A percentile compares a stretch with the other conserved stretches of the same genome.
phyloP scores from a whole-genome alignment of 1,140 invertebrate genomes.

The Maconellicoccus hirsutus region DNA sequence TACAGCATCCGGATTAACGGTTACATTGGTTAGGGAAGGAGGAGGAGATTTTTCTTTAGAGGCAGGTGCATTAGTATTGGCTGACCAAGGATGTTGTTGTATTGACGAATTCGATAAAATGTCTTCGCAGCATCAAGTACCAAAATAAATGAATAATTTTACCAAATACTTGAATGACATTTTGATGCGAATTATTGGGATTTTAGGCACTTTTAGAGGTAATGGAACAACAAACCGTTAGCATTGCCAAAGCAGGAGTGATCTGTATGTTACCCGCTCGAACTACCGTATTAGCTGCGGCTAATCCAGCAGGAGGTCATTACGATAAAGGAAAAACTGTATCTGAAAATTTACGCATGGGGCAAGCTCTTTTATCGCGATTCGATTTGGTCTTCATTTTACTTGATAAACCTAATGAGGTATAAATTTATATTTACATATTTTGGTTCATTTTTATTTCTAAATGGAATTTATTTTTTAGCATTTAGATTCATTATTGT shows the following conservation, averaged over 20 bases:
- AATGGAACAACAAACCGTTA: slow-evolving; percentile 89
- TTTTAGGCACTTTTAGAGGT: slow-evolving; percentile 67
- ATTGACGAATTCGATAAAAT: slow-evolving; percentile 97
- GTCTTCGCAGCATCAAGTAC: slow-evolving; percentile 54
- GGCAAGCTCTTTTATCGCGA: slow-evolving; percentile 70
- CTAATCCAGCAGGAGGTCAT: slow-evolving; percentile 78
- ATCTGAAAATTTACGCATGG: slow-evolving; percentile 79
- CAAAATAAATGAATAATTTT: not conserved
- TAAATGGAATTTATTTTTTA: slow-evolving; percentile 33
- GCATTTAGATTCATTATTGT: slow-evolving; percentile 61
- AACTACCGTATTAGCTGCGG: slow-evolving; percentile 78
- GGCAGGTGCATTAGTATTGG: slow-evolving; percentile 68
- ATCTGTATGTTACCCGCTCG: slow-evolving; percentile 65
- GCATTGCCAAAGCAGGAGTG: slow-evolving; percentile 77
- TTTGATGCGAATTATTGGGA: not conserved
- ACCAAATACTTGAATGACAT: not conserved
- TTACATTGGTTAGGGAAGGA: slow-evolving; percentile 63
- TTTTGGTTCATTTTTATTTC: slow-evolving; percentile 18
- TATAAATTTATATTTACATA: slow-evolving; percentile 29
- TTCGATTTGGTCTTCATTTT: slow-evolving; percentile 91
- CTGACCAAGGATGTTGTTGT: slow-evolving; percentile 79
- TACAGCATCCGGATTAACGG: slow-evolving; percentile 74
- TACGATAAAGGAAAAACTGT: slow-evolving; percentile 81
- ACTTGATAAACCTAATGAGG: slow-evolving; percentile 71
- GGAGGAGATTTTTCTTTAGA: slow-evolving; percentile 73